Percentiles rank a stretch among this genome's conserved stretches.
These are phyloP conservation scores for Halichoeres trimaculatus DNA, from an alignment of 2,113 vertebrate species.

Conservation along the genomic window DNA sequence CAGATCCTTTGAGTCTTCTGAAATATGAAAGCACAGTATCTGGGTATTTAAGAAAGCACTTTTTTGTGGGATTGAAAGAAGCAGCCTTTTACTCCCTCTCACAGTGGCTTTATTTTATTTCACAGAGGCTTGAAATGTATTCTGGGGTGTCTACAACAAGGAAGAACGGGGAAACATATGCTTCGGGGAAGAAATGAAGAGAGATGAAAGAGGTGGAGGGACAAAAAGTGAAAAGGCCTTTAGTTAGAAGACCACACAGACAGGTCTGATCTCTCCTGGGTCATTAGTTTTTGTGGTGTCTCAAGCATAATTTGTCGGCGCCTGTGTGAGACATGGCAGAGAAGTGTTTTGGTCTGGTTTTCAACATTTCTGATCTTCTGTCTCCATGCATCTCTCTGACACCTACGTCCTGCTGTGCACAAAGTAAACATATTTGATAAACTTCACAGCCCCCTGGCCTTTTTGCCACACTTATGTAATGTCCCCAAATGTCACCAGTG, in stretches of 20 bases:
- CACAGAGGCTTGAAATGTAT: background rate
- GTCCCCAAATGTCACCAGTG: slow-evolving; percentile 34
- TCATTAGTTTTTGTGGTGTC: slow-evolving; percentile 47
- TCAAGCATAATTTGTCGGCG: slow-evolving; percentile 20
- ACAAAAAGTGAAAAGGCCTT: slow-evolving; percentile 13
- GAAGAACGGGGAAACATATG: background rate
- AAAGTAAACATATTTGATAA: slow-evolving; percentile 36
- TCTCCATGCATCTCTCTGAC: background rate
- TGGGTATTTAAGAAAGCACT: background rate
- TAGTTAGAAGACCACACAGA: slow-evolving; percentile 40
- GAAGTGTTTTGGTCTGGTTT: slow-evolving; percentile 37
- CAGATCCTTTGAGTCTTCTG: background rate
- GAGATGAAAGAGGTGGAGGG: background rate
- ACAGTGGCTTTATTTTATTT: too few species aligned
- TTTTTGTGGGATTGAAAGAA: background rate
- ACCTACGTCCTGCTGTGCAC: slow-evolving; percentile 28
- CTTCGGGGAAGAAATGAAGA: background rate
- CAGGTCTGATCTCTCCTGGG: slow-evolving; percentile 1
- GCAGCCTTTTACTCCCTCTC: background rate
- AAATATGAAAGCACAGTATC: background rate
- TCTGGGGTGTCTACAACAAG: background rate
- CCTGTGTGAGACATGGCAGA: slow-evolving; percentile 19
- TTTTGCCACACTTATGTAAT: slow-evolving; percentile 30
- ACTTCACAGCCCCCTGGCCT: background rate
- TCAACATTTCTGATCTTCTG: slow-evolving; percentile 40